phyloP scores from a whole-genome alignment of 1,140 invertebrate genomes.

The Bombus haemorrhoidalis region DNA sequence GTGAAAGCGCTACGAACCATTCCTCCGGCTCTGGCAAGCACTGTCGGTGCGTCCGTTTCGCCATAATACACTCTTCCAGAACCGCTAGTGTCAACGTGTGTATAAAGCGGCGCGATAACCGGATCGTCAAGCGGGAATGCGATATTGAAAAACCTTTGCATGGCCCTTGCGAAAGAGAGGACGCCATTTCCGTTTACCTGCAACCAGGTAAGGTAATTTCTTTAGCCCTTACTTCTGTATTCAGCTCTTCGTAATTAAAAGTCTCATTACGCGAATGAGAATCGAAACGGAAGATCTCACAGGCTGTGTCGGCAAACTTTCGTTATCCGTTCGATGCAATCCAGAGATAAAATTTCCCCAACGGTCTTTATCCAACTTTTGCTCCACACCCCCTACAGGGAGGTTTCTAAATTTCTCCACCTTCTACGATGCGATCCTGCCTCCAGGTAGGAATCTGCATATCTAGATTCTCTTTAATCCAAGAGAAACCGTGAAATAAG shows the following conservation, averaged over 20 bases:
- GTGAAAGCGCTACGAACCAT: slow-evolving; percentile 89
- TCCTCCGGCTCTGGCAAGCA: slow-evolving; percentile 86
- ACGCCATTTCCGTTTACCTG: slow-evolving; percentile 96
- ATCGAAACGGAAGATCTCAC: neutral
- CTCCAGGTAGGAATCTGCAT: neutral
- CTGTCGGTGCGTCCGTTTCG: slow-evolving; percentile 86
- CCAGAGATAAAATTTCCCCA: neutral
- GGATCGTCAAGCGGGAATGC: slow-evolving; percentile 96
- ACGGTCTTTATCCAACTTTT: neutral
- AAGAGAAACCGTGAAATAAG: neutral
- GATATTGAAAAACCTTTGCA: slow-evolving; percentile 92
- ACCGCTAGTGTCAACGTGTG: slow-evolving; percentile 93
- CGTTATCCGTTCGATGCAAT: neutral
- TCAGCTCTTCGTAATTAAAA: slow-evolving; percentile 13
- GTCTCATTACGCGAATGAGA: neutral
- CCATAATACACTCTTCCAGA: slow-evolving; percentile 90
- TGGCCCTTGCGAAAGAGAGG: slow-evolving; percentile 93
- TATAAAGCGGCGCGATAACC: slow-evolving; percentile 94
- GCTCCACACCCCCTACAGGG: too few relatives aligned
- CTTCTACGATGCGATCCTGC: neutral
- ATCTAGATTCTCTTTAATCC: neutral
- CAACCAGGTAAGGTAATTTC: slow-evolving; percentile 60
- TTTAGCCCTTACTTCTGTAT: neutral
- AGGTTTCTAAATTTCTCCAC: neutral
- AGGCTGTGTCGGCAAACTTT: neutral